Conservation (phyloP, 2,797 vertebrate species). For the Calcarius lapponicus region DNA sequence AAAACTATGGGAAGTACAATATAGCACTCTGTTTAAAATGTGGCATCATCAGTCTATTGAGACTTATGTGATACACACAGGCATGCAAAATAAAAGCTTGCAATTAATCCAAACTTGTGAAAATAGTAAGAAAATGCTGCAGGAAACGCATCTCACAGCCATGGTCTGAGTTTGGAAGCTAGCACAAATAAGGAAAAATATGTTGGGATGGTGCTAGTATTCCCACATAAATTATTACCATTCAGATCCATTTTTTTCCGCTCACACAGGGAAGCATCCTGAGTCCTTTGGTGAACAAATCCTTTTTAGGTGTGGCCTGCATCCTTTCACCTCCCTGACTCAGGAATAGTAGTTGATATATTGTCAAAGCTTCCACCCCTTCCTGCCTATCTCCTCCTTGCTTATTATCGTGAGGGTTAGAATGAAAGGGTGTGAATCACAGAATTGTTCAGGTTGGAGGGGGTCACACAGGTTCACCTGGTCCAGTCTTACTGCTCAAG, state of each 20-base stretch:
- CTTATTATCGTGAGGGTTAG: fast-evolving
- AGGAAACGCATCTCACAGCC: not conserved
- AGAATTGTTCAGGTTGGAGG: not conserved
- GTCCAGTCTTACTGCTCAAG: not conserved
- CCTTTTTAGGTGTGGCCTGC: not conserved
- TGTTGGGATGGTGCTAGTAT: not conserved
- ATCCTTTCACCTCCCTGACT: not conserved
- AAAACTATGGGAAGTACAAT: not conserved
- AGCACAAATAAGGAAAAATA: not conserved
- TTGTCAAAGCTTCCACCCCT: not conserved
- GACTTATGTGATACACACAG: not conserved
- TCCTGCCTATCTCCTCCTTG: not conserved
- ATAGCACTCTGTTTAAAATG: not conserved
- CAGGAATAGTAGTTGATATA: not conserved
- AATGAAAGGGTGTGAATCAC: not conserved
- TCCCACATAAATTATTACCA: not conserved
- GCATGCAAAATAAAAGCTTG: not conserved
- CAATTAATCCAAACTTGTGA: not conserved
- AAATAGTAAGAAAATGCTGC: not conserved
- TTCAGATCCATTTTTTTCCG: not conserved
- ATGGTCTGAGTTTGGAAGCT: not conserved
- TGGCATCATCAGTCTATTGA: not conserved
- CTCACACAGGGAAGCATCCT: not conserved
- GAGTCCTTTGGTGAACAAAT: fast-evolving
- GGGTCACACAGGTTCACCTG: not conserved